phyloP scores from a whole-genome alignment of 2,888 invertebrate genomes.

The Amorpha juglandis region DNA sequence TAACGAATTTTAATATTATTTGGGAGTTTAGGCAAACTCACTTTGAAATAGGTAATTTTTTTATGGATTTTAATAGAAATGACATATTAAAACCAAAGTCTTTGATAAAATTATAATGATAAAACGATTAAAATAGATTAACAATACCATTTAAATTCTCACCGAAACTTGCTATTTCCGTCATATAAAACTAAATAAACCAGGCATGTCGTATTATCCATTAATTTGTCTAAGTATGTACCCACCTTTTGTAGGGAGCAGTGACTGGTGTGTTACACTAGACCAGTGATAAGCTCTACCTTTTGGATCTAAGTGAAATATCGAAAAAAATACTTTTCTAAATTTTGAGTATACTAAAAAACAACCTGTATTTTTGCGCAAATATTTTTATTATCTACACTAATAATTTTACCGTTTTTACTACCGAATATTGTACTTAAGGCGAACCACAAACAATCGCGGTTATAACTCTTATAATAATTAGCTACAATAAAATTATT shows the following conservation, averaged over 20 bases:
- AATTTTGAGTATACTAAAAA: conserved; percentile 4
- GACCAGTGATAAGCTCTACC: conserved; percentile 1
- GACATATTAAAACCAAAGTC: too few relatives aligned
- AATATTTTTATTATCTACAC: conserved; percentile 9
- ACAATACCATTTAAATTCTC: too few relatives aligned
- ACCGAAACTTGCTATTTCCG: too few relatives aligned
- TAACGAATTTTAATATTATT: too few relatives aligned
- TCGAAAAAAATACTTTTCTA: neutral
- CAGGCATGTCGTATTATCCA: too few relatives aligned
- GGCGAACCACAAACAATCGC: conserved; percentile 15
- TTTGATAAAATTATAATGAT: too few relatives aligned
- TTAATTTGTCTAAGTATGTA: too few relatives aligned
- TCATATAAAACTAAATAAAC: too few relatives aligned
- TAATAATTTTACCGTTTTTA: neutral
- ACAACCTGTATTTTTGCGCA: conserved; percentile 18
- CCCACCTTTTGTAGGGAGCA: neutral
- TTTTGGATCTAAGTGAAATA: neutral
- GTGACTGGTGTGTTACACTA: neutral
- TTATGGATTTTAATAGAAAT: too few relatives aligned
- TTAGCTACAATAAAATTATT: neutral
- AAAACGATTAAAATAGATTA: too few relatives aligned
- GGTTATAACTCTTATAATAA: conserved; percentile 9
- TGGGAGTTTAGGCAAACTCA: too few relatives aligned
- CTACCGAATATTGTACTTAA: conserved; percentile 18
- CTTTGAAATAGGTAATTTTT: too few relatives aligned